These are phyloP conservation scores for Trachymyrmex septentrionalis DNA, from an alignment of 1,140 invertebrate species.

Conservation along the genomic window DNA sequence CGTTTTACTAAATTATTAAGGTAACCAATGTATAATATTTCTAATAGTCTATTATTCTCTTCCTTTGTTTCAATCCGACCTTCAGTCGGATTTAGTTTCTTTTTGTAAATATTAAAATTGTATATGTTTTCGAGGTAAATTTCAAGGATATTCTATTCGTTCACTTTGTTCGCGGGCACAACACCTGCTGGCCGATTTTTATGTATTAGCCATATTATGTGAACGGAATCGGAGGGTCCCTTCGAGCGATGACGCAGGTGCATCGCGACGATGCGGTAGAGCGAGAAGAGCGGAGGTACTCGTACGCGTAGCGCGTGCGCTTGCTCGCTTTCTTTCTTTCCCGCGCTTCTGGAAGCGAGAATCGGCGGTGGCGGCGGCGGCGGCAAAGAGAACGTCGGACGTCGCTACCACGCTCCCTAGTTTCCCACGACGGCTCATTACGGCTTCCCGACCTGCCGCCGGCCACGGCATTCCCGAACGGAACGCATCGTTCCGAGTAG, in stretches of 20 bases:
- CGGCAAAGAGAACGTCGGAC: constrained; percentile 33
- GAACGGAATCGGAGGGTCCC: background rate
- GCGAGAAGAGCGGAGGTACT: constrained; percentile 33
- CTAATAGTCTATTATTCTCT: background rate
- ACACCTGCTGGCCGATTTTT: constrained; percentile 8
- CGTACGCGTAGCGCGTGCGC: constrained; percentile 53
- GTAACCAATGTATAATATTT: background rate
- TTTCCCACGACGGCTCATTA: constrained; percentile 84
- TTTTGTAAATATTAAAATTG: background rate
- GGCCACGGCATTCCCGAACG: constrained; percentile 67
- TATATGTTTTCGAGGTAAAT: background rate
- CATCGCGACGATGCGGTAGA: constrained; percentile 56
- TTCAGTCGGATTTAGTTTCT: background rate
- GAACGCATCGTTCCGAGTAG: constrained; percentile 49
- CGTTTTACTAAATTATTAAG: background rate
- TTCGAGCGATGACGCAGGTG: constrained; percentile 38
- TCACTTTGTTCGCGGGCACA: background rate
- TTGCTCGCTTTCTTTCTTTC: constrained; percentile 67
- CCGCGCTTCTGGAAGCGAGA: constrained; percentile 46
- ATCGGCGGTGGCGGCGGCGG: constrained; percentile 1
- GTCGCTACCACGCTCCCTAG: constrained; percentile 59
- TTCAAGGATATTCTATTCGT: background rate
- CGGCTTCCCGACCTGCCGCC: constrained; percentile 76
- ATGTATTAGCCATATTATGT: background rate
- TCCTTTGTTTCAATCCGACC: background rate